A percentile compares a stretch with the other conserved stretches of the same genome.
Evolutionary conservation across 1,140 invertebrate genomes (phyloP).

Genomic region (Drosophila chauvacae): DNA sequence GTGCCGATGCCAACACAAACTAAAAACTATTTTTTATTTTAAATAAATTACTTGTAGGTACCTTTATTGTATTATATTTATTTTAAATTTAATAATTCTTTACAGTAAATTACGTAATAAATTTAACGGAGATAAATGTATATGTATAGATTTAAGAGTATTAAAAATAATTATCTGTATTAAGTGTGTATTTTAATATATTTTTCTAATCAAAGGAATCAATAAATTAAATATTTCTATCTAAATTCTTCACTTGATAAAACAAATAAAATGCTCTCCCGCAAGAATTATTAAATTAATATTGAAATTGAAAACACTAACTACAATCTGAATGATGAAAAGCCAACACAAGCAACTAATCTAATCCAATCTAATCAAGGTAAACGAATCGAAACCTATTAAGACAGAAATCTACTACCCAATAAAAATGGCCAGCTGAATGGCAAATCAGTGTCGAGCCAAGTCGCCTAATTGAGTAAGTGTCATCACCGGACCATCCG

Average conservation of each 20-base stretch:
- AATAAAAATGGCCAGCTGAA: slow-evolving; percentile 53
- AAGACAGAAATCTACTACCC: slow-evolving; percentile 20
- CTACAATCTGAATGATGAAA: slow-evolving; percentile 15
- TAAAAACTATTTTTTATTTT: not conserved
- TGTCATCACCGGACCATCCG: slow-evolving; percentile 62
- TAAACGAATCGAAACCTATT: slow-evolving; percentile 55
- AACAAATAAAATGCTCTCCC: not conserved
- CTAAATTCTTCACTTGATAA: not conserved
- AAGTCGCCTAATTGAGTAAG: slow-evolving; percentile 79
- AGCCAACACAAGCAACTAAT: slow-evolving; percentile 5
- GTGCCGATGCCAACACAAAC: not conserved
- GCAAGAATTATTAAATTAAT: slow-evolving; percentile 9
- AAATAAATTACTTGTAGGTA: not conserved
- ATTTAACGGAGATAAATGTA: not conserved
- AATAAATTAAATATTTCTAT: not conserved
- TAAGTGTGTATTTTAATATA: no score
- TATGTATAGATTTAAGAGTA: not conserved
- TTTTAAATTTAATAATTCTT: not conserved
- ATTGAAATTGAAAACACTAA: slow-evolving; percentile 16
- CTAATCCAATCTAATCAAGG: slow-evolving; percentile 56
- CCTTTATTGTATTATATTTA: not conserved
- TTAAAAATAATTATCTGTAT: not conserved
- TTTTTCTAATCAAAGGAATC: no score
- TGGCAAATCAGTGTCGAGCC: slow-evolving; percentile 67
- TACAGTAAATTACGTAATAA: not conserved